Percentiles rank a stretch among this genome's conserved stretches.
Conservation (phyloP, 2,113 vertebrate species). For the Neoarius graeffei region DNA sequence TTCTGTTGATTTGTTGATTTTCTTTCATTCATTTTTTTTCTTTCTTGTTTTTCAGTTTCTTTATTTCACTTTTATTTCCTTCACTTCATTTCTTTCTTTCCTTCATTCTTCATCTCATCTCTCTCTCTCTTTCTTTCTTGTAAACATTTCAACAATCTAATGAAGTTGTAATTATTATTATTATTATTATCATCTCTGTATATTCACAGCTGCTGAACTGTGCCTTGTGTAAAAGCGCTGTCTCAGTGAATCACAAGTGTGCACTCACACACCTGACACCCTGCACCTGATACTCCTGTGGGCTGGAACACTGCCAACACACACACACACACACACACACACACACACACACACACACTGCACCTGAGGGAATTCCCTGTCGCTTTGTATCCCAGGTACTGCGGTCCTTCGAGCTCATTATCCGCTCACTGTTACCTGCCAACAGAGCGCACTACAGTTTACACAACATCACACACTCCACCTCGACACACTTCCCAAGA, state of each 20-base stretch:
- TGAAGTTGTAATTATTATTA: not conserved
- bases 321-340: conserved; percentile 45
- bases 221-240: conserved; percentile 55
- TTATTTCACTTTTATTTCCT: not conserved
- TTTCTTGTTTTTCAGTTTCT: not conserved
- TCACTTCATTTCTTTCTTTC: not conserved
- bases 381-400: conserved; percentile 88
- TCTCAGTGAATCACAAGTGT: conserved; percentile 82
- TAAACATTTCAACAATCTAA: not conserved
- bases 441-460: conserved; percentile 69
- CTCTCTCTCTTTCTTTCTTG: conserved; percentile 41
- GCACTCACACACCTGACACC: conserved; percentile 79
- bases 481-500: conserved; percentile 62
- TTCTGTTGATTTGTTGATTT: too few relatives aligned
- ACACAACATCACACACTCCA: conserved; percentile 63
- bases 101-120: too few relatives aligned
- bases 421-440: conserved; percentile 88
- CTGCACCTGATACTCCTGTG: conserved; percentile 82
- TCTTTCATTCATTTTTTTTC: not conserved
- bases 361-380: conserved; percentile 81
- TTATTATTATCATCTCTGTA: not conserved
- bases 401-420: conserved; percentile 96
- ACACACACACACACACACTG: conserved; percentile 28
- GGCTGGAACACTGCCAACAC: conserved; percentile 74
- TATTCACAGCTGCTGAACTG: conserved; percentile 70